Evolutionary conservation across 2,113 vertebrate species (phyloP).

Genomic region (Zosterops borbonicus): DNA sequence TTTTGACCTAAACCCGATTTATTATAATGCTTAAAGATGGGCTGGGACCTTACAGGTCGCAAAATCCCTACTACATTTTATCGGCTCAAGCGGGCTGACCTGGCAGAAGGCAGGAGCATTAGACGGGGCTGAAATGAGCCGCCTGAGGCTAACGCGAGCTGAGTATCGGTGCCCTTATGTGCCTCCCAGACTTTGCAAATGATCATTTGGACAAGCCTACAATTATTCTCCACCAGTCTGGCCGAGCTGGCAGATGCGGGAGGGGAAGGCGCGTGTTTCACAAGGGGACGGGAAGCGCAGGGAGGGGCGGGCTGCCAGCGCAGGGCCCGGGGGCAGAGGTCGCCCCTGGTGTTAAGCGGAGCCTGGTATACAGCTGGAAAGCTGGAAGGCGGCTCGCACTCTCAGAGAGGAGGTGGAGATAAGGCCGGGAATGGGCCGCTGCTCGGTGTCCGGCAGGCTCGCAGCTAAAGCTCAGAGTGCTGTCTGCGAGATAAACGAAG

Average conservation of each 20-base stretch:
- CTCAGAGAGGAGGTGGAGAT: neutral
- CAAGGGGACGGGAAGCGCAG: neutral
- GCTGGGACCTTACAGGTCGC: neutral
- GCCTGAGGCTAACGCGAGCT: neutral
- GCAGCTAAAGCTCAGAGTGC: neutral
- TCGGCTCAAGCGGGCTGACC: neutral
- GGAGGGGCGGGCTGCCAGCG: neutral
- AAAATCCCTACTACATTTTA: neutral
- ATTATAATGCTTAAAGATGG: neutral
- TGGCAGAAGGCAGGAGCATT: neutral
- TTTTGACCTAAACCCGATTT: neutral
- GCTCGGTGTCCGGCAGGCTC: neutral
- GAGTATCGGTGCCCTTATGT: neutral
- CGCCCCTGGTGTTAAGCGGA: neutral
- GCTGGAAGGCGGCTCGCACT: rapidly evolving
- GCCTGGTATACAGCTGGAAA: neutral
- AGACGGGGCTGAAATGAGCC: neutral
- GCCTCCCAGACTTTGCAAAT: neutral
- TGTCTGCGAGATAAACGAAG: neutral
- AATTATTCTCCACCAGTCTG: neutral
- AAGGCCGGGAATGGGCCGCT: neutral
- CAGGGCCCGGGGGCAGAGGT: neutral
- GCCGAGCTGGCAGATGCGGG: neutral
- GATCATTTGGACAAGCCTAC: neutral
- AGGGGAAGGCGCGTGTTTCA: neutral